Evolutionary conservation across 2,888 invertebrate genomes (phyloP).

Genomic region (Stratiomys singularior): DNA sequence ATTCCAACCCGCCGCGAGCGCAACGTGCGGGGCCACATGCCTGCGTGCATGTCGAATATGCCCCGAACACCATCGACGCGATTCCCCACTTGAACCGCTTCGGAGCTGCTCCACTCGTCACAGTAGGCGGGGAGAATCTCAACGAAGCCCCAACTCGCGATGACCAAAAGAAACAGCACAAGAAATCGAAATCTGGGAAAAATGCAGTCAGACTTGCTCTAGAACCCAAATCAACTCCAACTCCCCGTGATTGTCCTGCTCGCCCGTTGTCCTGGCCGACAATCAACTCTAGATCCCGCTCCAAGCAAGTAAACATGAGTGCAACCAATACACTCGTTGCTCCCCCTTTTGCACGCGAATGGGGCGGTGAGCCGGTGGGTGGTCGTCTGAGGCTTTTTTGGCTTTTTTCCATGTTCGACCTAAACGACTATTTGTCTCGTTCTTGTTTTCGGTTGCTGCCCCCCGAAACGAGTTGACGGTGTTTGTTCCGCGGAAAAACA

Average conservation of each 20-base stretch:
- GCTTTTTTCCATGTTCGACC: conserved; percentile 16
- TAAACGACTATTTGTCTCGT: conserved; percentile 40
- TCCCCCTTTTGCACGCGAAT: not conserved
- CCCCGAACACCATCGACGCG: conserved; percentile 12
- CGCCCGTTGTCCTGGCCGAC: not conserved
- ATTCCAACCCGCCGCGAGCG: not conserved
- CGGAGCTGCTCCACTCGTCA: not conserved
- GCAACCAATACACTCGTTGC: conserved; percentile 17
- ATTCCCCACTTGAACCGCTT: conserved; percentile 16
- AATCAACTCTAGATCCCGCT: not conserved
- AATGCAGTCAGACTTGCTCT: not conserved
- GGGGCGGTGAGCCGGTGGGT: conserved; percentile 20
- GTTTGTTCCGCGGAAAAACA: conserved; percentile 1
- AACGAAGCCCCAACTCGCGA: not conserved
- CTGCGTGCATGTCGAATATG: not conserved
- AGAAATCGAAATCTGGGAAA: not conserved
- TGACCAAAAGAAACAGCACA: not conserved
- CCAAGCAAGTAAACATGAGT: not conserved
- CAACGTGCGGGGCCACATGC: not conserved
- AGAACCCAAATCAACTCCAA: not conserved
- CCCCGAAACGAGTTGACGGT: not conserved
- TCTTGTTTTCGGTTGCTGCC: conserved; percentile 15
- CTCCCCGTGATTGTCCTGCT: not conserved
- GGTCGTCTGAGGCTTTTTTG: conserved; percentile 29
- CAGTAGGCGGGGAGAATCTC: conserved; percentile 32